These are phyloP conservation scores for Sturnira hondurensis DNA, from an alignment of 2,113 vertebrate genomes.

Conservation along the genomic window DNA sequence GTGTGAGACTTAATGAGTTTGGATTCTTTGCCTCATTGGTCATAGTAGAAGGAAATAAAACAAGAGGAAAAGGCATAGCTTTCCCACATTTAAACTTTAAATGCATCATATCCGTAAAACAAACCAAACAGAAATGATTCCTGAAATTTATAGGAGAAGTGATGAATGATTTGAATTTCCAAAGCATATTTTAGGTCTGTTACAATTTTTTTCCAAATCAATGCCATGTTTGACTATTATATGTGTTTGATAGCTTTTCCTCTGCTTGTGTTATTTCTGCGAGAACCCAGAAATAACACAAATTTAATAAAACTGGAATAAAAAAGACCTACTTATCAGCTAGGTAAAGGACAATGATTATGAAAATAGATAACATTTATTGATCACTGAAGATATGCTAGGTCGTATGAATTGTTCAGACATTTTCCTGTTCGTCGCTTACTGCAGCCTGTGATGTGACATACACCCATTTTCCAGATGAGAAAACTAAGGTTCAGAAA, in stretches of 20 bases:
- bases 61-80: slow-evolving; percentile 66
- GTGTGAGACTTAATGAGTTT: slow-evolving; percentile 78
- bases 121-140: slow-evolving; percentile 78
- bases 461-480: background rate
- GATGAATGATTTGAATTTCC: slow-evolving; percentile 44
- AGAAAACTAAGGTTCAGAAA: background rate
- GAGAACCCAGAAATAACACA: background rate
- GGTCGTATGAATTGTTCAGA: background rate
- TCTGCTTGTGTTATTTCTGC: background rate
- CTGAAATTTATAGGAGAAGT: slow-evolving; percentile 46
- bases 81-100: slow-evolving; percentile 72
- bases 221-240: background rate
- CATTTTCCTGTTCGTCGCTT: background rate
- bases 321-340: background rate
- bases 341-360: background rate
- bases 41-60: slow-evolving; percentile 78
- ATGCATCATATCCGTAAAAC: slow-evolving; percentile 74
- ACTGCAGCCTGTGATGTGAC: background rate
- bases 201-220: slow-evolving; percentile 19
- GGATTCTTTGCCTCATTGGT: slow-evolving; percentile 84
- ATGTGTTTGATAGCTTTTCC: background rate
- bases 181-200: background rate
- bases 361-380: too few relatives aligned
- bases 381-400: background rate
- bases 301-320: background rate